Evolutionary conservation across 2,797 vertebrate genomes (phyloP).

Genomic region (Poeciliopsis presidionis): DNA sequence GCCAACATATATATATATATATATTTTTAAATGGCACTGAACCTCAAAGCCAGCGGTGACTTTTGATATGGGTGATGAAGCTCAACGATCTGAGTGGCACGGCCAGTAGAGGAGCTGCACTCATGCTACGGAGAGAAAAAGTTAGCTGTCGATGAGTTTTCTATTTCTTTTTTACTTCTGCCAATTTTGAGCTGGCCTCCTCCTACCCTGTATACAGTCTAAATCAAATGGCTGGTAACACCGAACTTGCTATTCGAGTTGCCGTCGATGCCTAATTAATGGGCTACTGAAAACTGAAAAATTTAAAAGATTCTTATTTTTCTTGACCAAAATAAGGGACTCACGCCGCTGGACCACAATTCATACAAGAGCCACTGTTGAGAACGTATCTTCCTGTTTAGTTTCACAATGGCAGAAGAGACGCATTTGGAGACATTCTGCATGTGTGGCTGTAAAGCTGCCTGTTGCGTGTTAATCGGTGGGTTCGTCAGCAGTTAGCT

Average conservation of each 20-base stretch:
- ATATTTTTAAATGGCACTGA: conserved; percentile 46
- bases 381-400: conserved; percentile 39
- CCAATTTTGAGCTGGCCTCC: neutral
- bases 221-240: neutral
- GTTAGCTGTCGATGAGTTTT: neutral
- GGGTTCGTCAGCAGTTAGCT: conserved; percentile 34
- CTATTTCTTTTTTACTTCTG: neutral
- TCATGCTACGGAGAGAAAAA: neutral
- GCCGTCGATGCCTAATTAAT: neutral
- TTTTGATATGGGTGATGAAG: neutral
- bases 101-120: neutral
- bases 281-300: neutral
- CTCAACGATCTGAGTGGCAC: neutral
- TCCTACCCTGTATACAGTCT: neutral
- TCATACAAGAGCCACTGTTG: neutral
- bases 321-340: neutral
- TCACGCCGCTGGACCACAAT: neutral
- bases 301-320: neutral
- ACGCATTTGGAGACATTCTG: conserved; percentile 7
- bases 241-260: neutral
- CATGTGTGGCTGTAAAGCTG: conserved; percentile 22
- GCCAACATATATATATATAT: conserved; percentile 30
- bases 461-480: conserved; percentile 57
- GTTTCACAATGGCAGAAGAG: conserved; percentile 58
- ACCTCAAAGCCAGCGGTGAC: conserved; percentile 50